Conservation (phyloP, 2,113 vertebrate genomes). For the Agelaius phoeniceus region DNA sequence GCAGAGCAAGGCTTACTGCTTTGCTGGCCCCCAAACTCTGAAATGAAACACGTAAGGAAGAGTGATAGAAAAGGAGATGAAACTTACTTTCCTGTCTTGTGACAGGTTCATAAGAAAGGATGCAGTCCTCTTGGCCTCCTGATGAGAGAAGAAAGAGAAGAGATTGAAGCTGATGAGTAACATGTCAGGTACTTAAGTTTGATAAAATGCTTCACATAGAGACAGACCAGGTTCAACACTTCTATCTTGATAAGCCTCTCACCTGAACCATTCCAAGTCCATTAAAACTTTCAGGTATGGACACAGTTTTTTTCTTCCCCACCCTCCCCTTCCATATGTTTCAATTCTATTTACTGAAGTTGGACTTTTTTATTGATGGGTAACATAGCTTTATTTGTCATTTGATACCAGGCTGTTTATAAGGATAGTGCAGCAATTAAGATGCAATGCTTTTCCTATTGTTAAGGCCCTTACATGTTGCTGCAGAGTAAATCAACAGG, state of each 20-base stretch:
- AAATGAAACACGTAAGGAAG: neutral
- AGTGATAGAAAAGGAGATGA: neutral
- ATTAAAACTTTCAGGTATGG: neutral
- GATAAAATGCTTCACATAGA: constrained; percentile 20
- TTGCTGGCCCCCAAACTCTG: neutral
- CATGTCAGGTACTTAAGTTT: neutral
- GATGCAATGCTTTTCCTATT: neutral
- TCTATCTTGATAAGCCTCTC: neutral
- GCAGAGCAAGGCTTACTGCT: neutral
- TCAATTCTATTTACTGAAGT: neutral
- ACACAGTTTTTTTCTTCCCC: neutral
- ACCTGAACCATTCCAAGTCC: constrained; percentile 50
- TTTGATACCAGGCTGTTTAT: neutral
- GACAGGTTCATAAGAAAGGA: constrained; percentile 95
- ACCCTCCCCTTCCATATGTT: neutral
- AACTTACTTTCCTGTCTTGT: constrained; percentile 94
- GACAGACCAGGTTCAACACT: neutral
- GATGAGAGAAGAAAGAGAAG: constrained; percentile 70
- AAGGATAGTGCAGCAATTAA: neutral
- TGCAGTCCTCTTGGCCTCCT: constrained; percentile 95
- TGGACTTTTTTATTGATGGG: neutral
- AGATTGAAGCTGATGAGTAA: constrained; percentile 41
- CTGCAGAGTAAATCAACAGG: neutral
- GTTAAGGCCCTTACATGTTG: neutral
- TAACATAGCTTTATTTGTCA: neutral